Evolutionary conservation across 2,888 invertebrate genomes (phyloP).

Genomic region (Andrena fulva): DNA sequence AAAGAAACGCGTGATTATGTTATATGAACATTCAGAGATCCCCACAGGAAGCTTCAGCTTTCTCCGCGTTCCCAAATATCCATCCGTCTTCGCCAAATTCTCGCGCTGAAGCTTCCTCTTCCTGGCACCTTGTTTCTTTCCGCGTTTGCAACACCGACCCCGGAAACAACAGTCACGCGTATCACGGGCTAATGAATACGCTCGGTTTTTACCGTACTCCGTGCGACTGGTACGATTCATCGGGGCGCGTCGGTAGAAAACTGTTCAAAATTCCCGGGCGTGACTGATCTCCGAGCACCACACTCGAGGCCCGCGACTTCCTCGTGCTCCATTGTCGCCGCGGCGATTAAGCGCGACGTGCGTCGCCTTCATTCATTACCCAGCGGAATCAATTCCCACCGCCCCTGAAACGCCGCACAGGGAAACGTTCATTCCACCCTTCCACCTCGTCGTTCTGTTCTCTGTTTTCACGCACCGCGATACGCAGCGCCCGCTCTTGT

Average conservation of each 20-base stretch:
- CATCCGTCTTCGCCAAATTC: not conserved
- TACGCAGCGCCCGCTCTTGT: not conserved
- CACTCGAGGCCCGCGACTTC: slow-evolving; percentile 13
- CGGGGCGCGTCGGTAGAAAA: slow-evolving; percentile 3
- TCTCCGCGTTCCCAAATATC: too few relatives aligned
- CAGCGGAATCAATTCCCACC: slow-evolving; percentile 17
- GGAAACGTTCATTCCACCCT: not conserved
- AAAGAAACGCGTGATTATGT: too few relatives aligned
- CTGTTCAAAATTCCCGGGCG: slow-evolving; percentile 32
- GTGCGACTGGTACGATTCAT: slow-evolving; percentile 3
- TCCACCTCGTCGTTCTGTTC: not conserved
- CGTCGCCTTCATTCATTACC: slow-evolving; percentile 1
- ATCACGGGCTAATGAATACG: slow-evolving; percentile 9
- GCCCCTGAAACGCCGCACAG: not conserved
- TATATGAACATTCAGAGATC: too few relatives aligned
- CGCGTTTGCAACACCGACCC: not conserved
- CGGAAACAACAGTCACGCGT: slow-evolving; percentile 29
- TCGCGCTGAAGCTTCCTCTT: not conserved
- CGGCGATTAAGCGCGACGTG: slow-evolving; percentile 9
- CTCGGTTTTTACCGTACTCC: not conserved
- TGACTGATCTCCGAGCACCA: slow-evolving; percentile 13
- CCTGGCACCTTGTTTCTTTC: not conserved
- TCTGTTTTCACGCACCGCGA: not conserved
- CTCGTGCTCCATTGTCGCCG: slow-evolving; percentile 11
- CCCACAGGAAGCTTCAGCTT: too few relatives aligned